Base-by-base conservation (phyloP, 2,888 invertebrate species). In the Theodoxus fluviatilis region DNA sequence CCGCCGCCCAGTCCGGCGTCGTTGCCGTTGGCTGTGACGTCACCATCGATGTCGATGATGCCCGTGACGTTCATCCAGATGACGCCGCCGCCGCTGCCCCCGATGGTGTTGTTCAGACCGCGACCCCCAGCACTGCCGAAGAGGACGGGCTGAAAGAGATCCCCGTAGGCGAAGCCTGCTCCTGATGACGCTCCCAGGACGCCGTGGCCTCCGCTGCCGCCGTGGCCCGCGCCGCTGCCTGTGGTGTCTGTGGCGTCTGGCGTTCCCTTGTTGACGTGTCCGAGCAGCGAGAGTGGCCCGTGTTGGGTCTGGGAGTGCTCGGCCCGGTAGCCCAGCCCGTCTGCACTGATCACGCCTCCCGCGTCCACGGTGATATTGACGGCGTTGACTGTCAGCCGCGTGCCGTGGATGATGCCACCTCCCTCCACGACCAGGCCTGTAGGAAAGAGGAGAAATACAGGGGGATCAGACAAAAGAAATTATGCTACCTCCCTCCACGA, bases 61-160 rank as follows among this genome's bases (percentile, higher is more conserved):
- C 78, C 74, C 40, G 81, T 80, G 7, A 82, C 78, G 67, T 82
- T 82, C 75, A 82, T 78, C 80, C 80, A 80, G 9, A 82, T 74
- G 12, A 78, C 66, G 25, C 82, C 82, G 0, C 81, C 81, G n/a
- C 81, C 81, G 18, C 69, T 59, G 15, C 81, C 80, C 15, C 80
- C 81, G 18, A 73, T 63, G 0, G 61, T 43, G 2, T 71, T 70
- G 33, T 71, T 63, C 22, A 71, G 57, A 7, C 79, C 79, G 3
- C 43, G 52, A 0, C 80, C 80, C 31, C 80, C 80, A 18, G 80
- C 72, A 63, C 81, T 81, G 12, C 82, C 82, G 70, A 81, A 76
- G 66, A 74, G 57, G 33, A 75, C 68, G 12, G 82, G 82, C 71
- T 80, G 78, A 71, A 79, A 82, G n/a, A 82, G 68, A 68, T 81